phyloP scores from a whole-genome alignment of 2,888 invertebrate genomes.

The Pheosia tremula region DNA sequence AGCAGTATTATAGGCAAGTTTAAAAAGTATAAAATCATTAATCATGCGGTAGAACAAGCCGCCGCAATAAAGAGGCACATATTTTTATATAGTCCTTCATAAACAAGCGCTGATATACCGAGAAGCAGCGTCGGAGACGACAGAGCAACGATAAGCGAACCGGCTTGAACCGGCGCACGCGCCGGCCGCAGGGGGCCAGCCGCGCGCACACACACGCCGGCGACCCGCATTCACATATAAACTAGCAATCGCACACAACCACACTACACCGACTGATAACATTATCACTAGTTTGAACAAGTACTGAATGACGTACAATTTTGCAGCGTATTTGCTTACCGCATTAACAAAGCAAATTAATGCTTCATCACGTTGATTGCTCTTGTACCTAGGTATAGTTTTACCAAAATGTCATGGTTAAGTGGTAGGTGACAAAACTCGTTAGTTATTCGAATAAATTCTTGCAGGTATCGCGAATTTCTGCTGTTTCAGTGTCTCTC shows the following conservation, averaged over 20 bases:
- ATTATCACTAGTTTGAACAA: conserved; percentile 55
- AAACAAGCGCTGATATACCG: conserved; percentile 53
- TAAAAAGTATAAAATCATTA: not conserved
- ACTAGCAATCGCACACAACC: conserved; percentile 32
- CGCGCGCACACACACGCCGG: conserved; percentile 41
- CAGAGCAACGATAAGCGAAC: conserved; percentile 70
- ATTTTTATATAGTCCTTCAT: conserved; percentile 53
- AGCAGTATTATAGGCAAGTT: too few species aligned
- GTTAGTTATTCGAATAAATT: too few species aligned
- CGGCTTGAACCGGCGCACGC: conserved; percentile 65
- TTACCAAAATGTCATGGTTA: not conserved
- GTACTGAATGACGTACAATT: conserved; percentile 60
- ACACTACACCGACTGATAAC: conserved; percentile 54
- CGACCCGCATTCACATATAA: conserved; percentile 39
- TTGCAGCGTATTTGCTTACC: conserved; percentile 45
- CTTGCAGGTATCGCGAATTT: too few species aligned
- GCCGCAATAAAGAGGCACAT: conserved; percentile 43
- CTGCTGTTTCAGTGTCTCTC: too few species aligned
- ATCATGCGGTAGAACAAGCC: not conserved
- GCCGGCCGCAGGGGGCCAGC: conserved; percentile 77
- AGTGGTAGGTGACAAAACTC: not conserved
- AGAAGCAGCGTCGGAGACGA: conserved; percentile 53
- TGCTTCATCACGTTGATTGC: conserved; percentile 31
- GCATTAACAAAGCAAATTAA: conserved; percentile 22
- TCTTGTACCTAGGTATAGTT: not conserved